Evolutionary conservation across 2,888 invertebrate genomes (phyloP), one percentile per base, ranked within the genome.

Genomic region (Myopa tessellatipennis): DNA sequence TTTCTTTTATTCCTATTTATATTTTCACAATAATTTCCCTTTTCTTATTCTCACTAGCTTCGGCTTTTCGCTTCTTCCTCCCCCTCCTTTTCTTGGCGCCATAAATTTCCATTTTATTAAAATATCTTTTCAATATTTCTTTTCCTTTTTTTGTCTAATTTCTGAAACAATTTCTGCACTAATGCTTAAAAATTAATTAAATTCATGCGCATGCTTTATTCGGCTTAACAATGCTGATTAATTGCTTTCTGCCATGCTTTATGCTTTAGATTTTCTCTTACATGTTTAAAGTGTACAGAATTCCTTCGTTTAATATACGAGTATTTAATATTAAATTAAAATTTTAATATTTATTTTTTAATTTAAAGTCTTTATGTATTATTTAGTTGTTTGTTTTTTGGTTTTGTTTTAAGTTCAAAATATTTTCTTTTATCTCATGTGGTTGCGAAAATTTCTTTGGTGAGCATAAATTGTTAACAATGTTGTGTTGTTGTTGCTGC

Each of bases 161-260:
- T 74, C 50, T 50, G 40, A 74, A 75, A 69, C 34, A 60, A 68
- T 55, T 60, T 70, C 70, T 70, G 61, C 38, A 52, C 70, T 76
- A 70, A 63, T 36, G 70, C 70, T n/a, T 70, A 76, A 68, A 76
- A 70, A 63, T 76, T 71, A 70, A 61, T 52, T 70, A 76, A 75
- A 75, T 75, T 75, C 74, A 38, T 18, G 18, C 14, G n/a, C 26
- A 26, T 26, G 26, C 36, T 52, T 74, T 65, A 7, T 38, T 55
- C 8, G 45, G 12, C 26, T 69, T 5, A 50, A 70, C 26, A 26
- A 45, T 45, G 73, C 61, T 45, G 45, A 45, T 61, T 60, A 63
- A 50, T 40, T 58, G 36, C 36, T 36, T 65, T 65, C 34, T 16
- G 52, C 52, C 55, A 34, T 70, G n/a, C 68, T n/a, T 70, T 16